These are phyloP conservation scores for Euplagia quadripunctaria DNA, from an alignment of 2,888 invertebrate genomes.

Conservation along the genomic window DNA sequence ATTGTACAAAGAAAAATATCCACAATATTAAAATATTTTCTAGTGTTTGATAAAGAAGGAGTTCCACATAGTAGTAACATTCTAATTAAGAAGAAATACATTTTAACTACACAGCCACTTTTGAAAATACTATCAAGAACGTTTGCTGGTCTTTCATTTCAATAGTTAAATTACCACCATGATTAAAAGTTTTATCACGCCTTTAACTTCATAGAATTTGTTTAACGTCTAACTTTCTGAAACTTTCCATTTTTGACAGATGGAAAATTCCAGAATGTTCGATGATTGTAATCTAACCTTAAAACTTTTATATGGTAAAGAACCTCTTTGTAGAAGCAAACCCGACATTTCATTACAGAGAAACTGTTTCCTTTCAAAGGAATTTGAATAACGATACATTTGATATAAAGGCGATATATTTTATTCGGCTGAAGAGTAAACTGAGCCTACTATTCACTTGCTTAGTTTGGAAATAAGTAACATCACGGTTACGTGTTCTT, in stretches of 20 bases:
- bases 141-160: background rate
- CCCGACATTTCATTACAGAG: background rate
- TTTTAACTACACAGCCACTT: background rate
- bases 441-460: background rate
- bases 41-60: no score
- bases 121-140: background rate
- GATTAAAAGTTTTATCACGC: conserved; percentile 18
- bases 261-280: conserved; percentile 32
- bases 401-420: background rate
- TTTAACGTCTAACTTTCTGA: conserved; percentile 26
- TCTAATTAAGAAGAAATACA: background rate
- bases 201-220: conserved; percentile 21
- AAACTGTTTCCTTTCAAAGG: background rate
- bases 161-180: background rate
- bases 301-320: background rate
- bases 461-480: background rate
- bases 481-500: background rate
- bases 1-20: no score
- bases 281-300: conserved; percentile 45
- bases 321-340: background rate
- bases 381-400: conserved; percentile 4
- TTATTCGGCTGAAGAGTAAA: background rate
- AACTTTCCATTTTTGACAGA: conserved; percentile 30
- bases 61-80: background rate
- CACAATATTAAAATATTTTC: no score